Percentiles rank a stretch among this genome's conserved stretches.
These are phyloP conservation scores for Saxidomus purpurata DNA, from an alignment of 1,140 invertebrate species.

Conservation along the genomic window DNA sequence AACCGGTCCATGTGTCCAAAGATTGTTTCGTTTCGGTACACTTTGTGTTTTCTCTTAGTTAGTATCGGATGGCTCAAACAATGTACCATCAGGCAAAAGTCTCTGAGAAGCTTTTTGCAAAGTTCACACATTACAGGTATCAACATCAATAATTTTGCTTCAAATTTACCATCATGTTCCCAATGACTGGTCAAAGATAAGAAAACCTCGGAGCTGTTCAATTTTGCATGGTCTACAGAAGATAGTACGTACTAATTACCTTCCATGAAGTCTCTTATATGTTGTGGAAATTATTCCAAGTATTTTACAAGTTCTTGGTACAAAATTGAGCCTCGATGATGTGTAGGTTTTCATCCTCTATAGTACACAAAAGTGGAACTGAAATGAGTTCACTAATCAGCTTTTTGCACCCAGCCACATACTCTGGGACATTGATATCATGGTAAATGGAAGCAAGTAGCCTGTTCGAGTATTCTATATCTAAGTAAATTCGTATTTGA, in stretches of 20 bases:
- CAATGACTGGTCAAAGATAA: neutral
- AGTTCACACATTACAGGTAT: constrained; percentile 44
- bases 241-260: neutral
- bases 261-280: constrained; percentile 14
- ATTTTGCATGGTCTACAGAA: constrained; percentile 8
- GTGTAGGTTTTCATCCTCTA: constrained; percentile 47
- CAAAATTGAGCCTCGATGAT: neutral
- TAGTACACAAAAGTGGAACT: neutral
- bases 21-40: constrained; percentile 14
- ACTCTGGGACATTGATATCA: constrained; percentile 15
- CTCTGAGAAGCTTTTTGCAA: neutral
- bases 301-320: constrained; percentile 33
- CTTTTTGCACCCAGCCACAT: constrained; percentile 47
- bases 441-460: neutral
- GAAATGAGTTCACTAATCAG: constrained; percentile 38
- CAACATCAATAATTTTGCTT: neutral
- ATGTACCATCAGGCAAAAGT: neutral
- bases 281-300: constrained; percentile 12
- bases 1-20: constrained; percentile 43
- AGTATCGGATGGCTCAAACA: neutral
- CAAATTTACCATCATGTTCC: constrained; percentile 51
- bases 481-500: neutral
- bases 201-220: neutral
- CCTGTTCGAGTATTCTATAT: constrained; percentile 12
- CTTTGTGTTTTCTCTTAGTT: neutral